These are phyloP conservation scores for Corythoichthys intestinalis DNA, from an alignment of 2,113 vertebrate species.

Conservation along the genomic window DNA sequence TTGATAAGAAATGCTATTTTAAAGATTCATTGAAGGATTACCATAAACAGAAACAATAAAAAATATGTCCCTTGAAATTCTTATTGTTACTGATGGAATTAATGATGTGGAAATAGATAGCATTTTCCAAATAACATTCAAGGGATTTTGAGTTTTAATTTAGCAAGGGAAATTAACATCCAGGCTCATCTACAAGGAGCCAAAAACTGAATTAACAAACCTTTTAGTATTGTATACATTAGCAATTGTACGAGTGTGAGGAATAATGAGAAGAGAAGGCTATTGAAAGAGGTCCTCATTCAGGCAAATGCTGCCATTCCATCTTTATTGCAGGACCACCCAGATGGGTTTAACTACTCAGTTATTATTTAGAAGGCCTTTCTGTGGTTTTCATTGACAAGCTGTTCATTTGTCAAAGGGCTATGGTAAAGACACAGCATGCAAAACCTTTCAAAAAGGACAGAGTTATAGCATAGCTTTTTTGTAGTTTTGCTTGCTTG, in stretches of 20 bases:
- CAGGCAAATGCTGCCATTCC: not conserved
- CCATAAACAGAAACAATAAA: not conserved
- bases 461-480: not conserved
- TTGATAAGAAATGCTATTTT: not conserved
- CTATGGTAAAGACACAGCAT: not conserved
- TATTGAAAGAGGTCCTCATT: not conserved
- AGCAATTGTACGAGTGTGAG: not conserved
- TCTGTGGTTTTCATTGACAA: not conserved
- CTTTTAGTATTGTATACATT: no score
- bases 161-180: not conserved
- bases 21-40: not conserved
- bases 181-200: not conserved
- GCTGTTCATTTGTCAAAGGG: not conserved
- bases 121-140: not conserved
- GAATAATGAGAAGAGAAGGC: not conserved
- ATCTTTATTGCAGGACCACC: not conserved
- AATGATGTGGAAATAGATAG: not conserved
- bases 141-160: not conserved
- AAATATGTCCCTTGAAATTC: not conserved
- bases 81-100: not conserved
- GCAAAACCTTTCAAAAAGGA: not conserved
- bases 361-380: not conserved
- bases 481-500: not conserved
- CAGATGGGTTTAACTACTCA: not conserved
- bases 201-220: not conserved